Conservation (phyloP, 2,888 invertebrate species). For the Leptopilina myrica region DNA sequence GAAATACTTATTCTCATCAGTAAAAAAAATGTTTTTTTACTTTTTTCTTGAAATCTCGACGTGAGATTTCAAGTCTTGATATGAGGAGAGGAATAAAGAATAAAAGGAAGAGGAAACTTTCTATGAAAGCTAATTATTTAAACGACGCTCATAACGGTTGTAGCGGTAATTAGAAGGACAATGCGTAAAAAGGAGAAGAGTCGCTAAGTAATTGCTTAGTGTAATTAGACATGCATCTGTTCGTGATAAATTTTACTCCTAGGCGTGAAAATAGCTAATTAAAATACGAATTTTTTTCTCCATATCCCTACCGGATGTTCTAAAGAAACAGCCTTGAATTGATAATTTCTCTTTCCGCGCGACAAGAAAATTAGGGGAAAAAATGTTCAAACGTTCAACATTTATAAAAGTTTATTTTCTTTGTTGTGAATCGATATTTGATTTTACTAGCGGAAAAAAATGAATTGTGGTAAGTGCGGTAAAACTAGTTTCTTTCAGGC, state of each 20-base stretch:
- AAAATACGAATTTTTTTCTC: not conserved
- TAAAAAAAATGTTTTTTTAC: not conserved
- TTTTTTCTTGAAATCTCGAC: too few relatives aligned
- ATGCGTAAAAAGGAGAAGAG: constrained; percentile 25
- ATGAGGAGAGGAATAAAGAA: not conserved
- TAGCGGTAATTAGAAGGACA: constrained; percentile 56
- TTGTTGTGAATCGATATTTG: not conserved
- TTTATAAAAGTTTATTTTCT: not conserved
- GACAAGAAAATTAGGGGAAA: not conserved
- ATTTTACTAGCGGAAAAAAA: constrained; percentile 33
- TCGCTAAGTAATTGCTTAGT: constrained; percentile 36
- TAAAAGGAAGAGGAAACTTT: constrained; percentile 14
- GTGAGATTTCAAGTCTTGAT: not conserved
- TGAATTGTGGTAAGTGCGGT: constrained; percentile 58
- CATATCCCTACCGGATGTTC: not conserved
- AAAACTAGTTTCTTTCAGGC: constrained; percentile 63
- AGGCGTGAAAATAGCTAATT: constrained; percentile 38
- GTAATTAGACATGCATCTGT: constrained; percentile 23
- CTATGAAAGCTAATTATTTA: constrained; percentile 56
- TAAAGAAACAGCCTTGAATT: not conserved
- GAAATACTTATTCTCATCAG: not conserved
- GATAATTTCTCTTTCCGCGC: not conserved
- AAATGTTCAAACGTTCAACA: too few relatives aligned
- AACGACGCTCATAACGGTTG: constrained; percentile 56
- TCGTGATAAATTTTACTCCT: constrained; percentile 24